Conservation (phyloP, 2,888 invertebrate species). For the Priocnemis perturbator region DNA sequence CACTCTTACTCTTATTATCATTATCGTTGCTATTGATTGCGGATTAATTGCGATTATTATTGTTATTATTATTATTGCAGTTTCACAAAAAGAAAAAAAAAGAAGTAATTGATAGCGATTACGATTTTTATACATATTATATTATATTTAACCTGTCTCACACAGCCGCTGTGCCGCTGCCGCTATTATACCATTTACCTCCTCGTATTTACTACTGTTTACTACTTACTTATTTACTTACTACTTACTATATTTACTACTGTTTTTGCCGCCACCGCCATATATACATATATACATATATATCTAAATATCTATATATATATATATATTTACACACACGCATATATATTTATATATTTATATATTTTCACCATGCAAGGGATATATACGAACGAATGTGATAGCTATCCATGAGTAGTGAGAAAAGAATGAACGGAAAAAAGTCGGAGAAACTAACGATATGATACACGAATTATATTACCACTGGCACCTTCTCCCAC, state of each 20-base stretch:
- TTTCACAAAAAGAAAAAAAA: background rate
- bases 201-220: conserved; percentile 5
- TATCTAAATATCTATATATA: no score
- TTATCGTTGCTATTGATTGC: background rate
- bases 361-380: no score
- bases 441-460: background rate
- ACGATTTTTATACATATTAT: conserved; percentile 23
- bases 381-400: background rate
- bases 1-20: conserved; percentile 20
- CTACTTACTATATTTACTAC: conserved; percentile 29
- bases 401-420: background rate
- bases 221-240: conserved; percentile 20
- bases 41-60: conserved; percentile 30
- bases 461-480: no score
- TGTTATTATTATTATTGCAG: conserved; percentile 29
- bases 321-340: background rate
- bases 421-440: conserved; percentile 1
- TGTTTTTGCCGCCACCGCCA: conserved; percentile 17
- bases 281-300: background rate
- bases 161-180: conserved; percentile 52
- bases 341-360: no score
- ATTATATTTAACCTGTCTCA: conserved; percentile 19
- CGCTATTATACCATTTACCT: conserved; percentile 25
- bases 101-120: background rate
- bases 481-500: background rate